Evolutionary conservation across 2,888 invertebrate genomes (phyloP), one percentile per base, ranked within the genome.

Genomic region (Mesoligia furuncula): DNA sequence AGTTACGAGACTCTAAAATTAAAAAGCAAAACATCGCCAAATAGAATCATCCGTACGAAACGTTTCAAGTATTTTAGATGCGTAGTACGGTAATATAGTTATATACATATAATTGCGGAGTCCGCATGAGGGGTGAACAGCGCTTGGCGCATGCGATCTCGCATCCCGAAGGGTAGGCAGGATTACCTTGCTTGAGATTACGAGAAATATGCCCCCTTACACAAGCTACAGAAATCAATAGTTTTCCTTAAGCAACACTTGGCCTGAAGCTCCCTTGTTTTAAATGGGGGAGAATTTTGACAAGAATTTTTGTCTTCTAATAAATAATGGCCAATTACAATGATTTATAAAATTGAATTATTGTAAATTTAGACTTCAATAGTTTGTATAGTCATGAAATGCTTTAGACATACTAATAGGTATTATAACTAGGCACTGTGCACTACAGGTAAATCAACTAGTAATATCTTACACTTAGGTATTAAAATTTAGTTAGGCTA

Each of bases 91-190:
- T 68, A 68, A n/a, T 81, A 79, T 80, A 86, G 82, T 77, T 88
- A 77, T 87, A 80, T 85, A 80, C 75, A 86, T 87, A 89, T 90
- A 90, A 91, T 90, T 89, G 89, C 87, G 86, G 84, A 82, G 85
- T 82, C 81, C 79, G 87, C 77, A 80, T 80, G 88, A 90, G 90
- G 92, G 91, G 82, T 83, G 80, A 85, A 79, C 82, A 84, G 77
- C 67, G 87, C 84, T 88, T 88, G 89, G 91, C 91, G 91, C 91
- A 92, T 92, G 92, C 92, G 92, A 88, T 88, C 85, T 90, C 81
- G 86, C 81, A 79, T 77, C 81, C 75, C 84, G 85, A 77, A 82
- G 90, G 87, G 86, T 86, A 87, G 76, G 83, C 84, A 87, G 88
- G 90, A 90, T 90, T 90, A 89, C 91, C 88, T 88, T 83, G 79